Evolutionary conservation across 2,888 invertebrate genomes (phyloP).

Genomic region (Notodonta dromedarius): DNA sequence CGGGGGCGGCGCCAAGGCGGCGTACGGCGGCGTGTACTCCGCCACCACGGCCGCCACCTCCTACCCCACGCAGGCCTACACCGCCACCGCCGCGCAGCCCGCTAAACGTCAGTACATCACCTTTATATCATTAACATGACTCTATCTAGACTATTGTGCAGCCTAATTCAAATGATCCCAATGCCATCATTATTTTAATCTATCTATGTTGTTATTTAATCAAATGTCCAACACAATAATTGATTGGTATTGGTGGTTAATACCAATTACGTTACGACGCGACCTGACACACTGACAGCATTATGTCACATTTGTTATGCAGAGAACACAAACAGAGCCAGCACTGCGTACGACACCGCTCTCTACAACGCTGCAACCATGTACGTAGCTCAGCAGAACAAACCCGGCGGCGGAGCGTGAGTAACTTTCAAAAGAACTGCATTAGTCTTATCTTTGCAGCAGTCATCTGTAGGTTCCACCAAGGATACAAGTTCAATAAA

Average conservation of each 20-base stretch:
- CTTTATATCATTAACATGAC: slow-evolving; percentile 8
- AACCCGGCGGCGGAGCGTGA: slow-evolving; percentile 78
- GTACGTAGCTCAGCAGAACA: slow-evolving; percentile 94
- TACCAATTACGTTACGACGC: too few relatives aligned
- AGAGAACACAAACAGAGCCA: slow-evolving; percentile 86
- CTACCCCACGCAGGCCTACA: slow-evolving; percentile 80
- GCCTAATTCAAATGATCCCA: too few relatives aligned
- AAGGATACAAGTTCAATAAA: too few relatives aligned
- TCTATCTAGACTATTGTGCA: too few relatives aligned
- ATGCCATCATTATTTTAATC: too few relatives aligned
- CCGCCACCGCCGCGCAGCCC: slow-evolving; percentile 82
- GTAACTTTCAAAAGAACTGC: slow-evolving; percentile 17
- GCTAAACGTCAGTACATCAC: slow-evolving; percentile 83
- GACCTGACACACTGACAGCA: too few relatives aligned
- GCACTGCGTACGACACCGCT: slow-evolving; percentile 96
- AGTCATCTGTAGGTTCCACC: background rate
- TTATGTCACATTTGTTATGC: slow-evolving; percentile 20
- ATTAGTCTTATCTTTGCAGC: background rate
- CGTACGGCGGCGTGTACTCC: slow-evolving; percentile 86
- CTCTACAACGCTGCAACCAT: slow-evolving; percentile 97
- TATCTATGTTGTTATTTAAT: too few relatives aligned
- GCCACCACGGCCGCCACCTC: slow-evolving; percentile 79
- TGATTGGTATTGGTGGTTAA: too few relatives aligned
- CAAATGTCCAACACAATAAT: too few relatives aligned
- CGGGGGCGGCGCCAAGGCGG: slow-evolving; percentile 85